Percentiles rank a stretch among this genome's conserved stretches.
Conservation (phyloP, 2,888 invertebrate species). For the Plusia festucae region DNA sequence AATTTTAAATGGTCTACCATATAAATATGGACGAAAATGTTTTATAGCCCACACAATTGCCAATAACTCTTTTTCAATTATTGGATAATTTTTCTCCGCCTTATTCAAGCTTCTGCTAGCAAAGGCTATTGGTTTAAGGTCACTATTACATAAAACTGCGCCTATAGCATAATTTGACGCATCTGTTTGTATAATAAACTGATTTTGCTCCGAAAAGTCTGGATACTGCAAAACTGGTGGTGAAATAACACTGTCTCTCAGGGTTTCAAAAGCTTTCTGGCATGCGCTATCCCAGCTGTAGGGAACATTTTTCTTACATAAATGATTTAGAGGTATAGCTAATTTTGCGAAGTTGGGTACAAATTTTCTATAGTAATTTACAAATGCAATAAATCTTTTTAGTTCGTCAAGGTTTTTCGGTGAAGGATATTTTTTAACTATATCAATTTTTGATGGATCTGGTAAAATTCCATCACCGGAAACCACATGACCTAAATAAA, state of each 20-base stretch:
- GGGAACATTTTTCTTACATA: slow-evolving; percentile 9
- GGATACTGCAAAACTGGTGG: too few relatives aligned
- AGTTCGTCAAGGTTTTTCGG: slow-evolving; percentile 26
- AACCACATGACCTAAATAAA: slow-evolving; percentile 19
- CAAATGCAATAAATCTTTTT: slow-evolving; percentile 10
- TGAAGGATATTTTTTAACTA: slow-evolving; percentile 26
- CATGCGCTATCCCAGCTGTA: slow-evolving; percentile 8
- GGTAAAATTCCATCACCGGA: slow-evolving; percentile 26
- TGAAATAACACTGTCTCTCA: slow-evolving; percentile 1
- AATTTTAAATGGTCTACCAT: slow-evolving; percentile 34
- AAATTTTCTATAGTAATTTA: slow-evolving; percentile 21
- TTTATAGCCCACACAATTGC: slow-evolving; percentile 40
- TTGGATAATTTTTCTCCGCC: slow-evolving; percentile 37
- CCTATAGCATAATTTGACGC: slow-evolving; percentile 7
- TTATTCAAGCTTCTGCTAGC: slow-evolving; percentile 31
- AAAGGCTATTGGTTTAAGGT: slow-evolving; percentile 30
- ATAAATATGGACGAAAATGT: slow-evolving; percentile 43
- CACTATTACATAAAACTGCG: slow-evolving; percentile 11
- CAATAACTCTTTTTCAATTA: slow-evolving; percentile 37
- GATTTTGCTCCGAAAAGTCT: slow-evolving; percentile 3
- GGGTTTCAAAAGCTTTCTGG: slow-evolving; percentile 11
- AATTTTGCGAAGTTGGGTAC: slow-evolving; percentile 14
- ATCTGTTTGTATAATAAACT: slow-evolving; percentile 9
- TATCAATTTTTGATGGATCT: slow-evolving; percentile 26
- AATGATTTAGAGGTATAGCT: slow-evolving; percentile 10